Evolutionary conservation across 2,113 vertebrate genomes (phyloP).

Genomic region (Thunnus maccoyii): DNA sequence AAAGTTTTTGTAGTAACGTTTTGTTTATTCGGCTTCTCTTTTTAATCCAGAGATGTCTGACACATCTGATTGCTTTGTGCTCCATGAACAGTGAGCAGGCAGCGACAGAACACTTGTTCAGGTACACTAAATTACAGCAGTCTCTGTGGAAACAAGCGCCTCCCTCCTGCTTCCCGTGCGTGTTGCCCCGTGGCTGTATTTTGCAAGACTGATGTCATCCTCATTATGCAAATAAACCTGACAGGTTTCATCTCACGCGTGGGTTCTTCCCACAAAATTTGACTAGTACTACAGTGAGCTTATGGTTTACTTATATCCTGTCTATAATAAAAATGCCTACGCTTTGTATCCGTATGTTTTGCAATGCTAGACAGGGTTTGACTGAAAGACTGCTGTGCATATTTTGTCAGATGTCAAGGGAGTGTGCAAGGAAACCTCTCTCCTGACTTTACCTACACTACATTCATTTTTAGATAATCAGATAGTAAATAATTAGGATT

Average conservation of each 20-base stretch:
- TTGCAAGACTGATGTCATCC: constrained; percentile 69
- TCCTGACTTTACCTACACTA: neutral
- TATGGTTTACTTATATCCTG: constrained; percentile 52
- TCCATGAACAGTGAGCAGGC: constrained; percentile 27
- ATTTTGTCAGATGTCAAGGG: constrained; percentile 35
- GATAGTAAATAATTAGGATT: constrained; percentile 5
- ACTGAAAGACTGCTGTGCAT: constrained; percentile 24
- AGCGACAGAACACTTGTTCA: constrained; percentile 24
- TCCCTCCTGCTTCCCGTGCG: constrained; percentile 32
- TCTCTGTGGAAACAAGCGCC: constrained; percentile 57
- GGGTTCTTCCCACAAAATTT: constrained; percentile 55
- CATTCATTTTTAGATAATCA: constrained; percentile 16
- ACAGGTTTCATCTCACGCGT: constrained; percentile 43
- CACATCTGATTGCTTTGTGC: constrained; percentile 42
- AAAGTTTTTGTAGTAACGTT: neutral
- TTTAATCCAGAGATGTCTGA: constrained; percentile 17
- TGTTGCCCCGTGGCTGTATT: constrained; percentile 52
- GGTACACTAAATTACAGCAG: constrained; percentile 44
- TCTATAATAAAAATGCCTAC: constrained; percentile 27
- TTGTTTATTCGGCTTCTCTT: neutral
- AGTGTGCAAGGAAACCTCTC: constrained; percentile 2
- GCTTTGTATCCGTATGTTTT: constrained; percentile 34
- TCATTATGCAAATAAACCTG: constrained; percentile 70
- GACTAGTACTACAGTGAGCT: constrained; percentile 42
- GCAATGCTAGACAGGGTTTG: constrained; percentile 4